These are phyloP conservation scores for Acanthurus tractus DNA, from an alignment of 2,797 vertebrate species.

Conservation along the genomic window DNA sequence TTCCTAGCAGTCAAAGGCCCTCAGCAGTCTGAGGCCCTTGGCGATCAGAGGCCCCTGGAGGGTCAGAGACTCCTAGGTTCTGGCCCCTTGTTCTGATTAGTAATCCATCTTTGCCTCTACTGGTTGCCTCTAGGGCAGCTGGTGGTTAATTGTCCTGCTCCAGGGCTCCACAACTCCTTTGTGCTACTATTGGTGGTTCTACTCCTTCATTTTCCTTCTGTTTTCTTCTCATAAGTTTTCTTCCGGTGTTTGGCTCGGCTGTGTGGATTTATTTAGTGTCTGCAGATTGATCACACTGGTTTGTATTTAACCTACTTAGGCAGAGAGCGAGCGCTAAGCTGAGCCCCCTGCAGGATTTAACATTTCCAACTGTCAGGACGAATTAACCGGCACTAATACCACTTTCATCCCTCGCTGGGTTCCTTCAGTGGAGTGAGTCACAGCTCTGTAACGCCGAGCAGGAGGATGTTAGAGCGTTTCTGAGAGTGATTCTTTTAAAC, in stretches of 20 bases:
- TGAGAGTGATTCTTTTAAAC: conserved; percentile 71
- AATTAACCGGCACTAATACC: conserved; percentile 87
- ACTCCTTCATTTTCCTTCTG: conserved; percentile 11
- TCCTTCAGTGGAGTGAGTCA: conserved; percentile 79
- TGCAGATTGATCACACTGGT: conserved; percentile 84
- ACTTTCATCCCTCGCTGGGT: conserved; percentile 82
- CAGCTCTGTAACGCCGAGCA: conserved; percentile 64
- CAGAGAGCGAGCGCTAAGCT: conserved; percentile 77
- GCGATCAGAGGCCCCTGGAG: neutral
- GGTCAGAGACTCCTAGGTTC: neutral
- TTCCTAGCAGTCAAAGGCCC: neutral
- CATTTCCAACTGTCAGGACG: conserved; percentile 88
- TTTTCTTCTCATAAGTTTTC: conserved; percentile 44
- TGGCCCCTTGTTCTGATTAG: conserved; percentile 2
- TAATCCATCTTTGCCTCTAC: neutral
- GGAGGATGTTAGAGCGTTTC: conserved; percentile 64
- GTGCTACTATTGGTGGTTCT: conserved; percentile 3
- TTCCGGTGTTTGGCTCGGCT: conserved; percentile 59
- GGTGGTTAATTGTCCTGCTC: conserved; percentile 25
- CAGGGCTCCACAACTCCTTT: neutral
- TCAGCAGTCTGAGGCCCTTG: neutral
- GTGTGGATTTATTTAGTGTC: conserved; percentile 69
- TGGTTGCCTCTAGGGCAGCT: neutral
- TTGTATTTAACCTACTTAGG: conserved; percentile 88
- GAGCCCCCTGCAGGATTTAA: conserved; percentile 86